Evolutionary conservation across 2,888 invertebrate genomes (phyloP).

Genomic region (Spisula subtruncata): DNA sequence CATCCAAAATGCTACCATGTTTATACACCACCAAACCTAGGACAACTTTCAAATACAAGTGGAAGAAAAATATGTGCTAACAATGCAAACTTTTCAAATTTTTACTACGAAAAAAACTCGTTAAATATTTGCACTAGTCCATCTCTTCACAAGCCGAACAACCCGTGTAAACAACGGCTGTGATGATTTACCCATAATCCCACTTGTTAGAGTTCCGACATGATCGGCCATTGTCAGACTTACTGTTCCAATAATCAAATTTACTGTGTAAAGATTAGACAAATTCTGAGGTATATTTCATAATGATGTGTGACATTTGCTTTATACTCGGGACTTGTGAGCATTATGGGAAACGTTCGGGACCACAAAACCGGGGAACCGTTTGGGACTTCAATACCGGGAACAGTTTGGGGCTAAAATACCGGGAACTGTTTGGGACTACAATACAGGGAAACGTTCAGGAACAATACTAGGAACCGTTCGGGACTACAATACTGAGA

Average conservation of each 20-base stretch:
- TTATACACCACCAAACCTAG: constrained; percentile 45
- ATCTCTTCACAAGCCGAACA: constrained; percentile 60
- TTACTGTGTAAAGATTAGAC: constrained; percentile 25
- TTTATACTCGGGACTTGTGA: not conserved
- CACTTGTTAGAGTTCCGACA: constrained; percentile 63
- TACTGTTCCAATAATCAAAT: constrained; percentile 20
- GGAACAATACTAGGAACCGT: no score
- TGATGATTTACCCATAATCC: constrained; percentile 69
- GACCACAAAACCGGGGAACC: no score
- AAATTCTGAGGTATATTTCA: constrained; percentile 23
- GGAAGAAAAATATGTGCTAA: constrained; percentile 60
- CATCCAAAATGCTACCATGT: constrained; percentile 65
- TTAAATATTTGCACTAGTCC: constrained; percentile 68
- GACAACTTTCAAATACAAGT: constrained; percentile 63
- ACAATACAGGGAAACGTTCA: not conserved
- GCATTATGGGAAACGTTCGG: no score
- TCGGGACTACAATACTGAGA: no score
- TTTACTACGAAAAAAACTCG: constrained; percentile 65
- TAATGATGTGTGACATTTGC: constrained; percentile 26
- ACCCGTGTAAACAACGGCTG: constrained; percentile 62
- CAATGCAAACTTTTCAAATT: constrained; percentile 67
- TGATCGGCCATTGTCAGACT: constrained; percentile 38
- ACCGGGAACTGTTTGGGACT: no score
- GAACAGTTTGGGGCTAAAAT: no score
- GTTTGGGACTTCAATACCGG: no score